phyloP scores from a whole-genome alignment of 1,140 invertebrate species.

The Pogonomyrmex barbatus region DNA sequence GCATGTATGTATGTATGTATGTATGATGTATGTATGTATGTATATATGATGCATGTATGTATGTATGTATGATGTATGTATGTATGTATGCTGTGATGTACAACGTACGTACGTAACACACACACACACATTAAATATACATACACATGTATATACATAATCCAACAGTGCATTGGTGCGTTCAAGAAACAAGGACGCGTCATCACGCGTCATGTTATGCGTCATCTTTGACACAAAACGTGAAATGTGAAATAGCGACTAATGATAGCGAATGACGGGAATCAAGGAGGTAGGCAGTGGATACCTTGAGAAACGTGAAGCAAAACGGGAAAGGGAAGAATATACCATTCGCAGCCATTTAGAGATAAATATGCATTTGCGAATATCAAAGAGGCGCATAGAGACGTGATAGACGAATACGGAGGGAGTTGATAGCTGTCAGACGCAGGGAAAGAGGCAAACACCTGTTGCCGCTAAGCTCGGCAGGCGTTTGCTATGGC shows the following conservation, averaged over 20 bases:
- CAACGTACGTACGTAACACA: no score
- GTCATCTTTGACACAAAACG: not conserved
- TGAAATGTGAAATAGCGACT: not conserved
- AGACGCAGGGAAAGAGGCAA: not conserved
- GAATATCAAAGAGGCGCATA: not conserved
- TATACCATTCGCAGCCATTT: not conserved
- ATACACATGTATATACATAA: no score
- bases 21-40: no score
- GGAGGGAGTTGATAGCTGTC: no score
- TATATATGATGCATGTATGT: no score
- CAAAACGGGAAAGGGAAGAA: not conserved
- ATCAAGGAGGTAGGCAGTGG: not conserved
- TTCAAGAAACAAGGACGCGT: no score
- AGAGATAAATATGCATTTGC: slow-evolving; percentile 16
- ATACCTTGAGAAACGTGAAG: not conserved
- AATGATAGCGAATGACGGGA: not conserved
- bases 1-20: no score
- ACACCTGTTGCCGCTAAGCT: slow-evolving; percentile 73
- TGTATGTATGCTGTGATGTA: no score
- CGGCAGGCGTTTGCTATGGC: slow-evolving; percentile 86
- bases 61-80: no score
- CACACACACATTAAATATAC: no score
- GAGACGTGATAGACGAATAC: not conserved
- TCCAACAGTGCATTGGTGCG: no score
- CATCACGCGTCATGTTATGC: not conserved